Evolutionary conservation across 2,888 invertebrate genomes (phyloP).

Genomic region (Sericinus montela): DNA sequence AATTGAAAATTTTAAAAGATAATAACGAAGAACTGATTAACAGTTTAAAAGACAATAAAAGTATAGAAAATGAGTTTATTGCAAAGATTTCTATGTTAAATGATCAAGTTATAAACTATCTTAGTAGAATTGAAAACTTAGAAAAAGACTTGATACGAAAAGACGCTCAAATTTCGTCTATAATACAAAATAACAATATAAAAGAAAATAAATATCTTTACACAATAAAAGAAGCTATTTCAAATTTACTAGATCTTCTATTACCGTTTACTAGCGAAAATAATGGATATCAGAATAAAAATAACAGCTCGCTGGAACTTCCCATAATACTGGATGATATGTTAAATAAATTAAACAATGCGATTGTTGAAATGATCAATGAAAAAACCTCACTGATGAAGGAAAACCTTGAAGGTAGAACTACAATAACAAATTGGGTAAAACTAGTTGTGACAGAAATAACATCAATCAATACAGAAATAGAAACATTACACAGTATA

Average conservation of each 20-base stretch:
- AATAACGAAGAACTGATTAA: conserved; percentile 30
- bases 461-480: not conserved
- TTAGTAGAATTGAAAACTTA: conserved; percentile 30
- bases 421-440: not conserved
- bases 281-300: conserved; percentile 37
- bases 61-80: conserved; percentile 25
- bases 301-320: conserved; percentile 38
- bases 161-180: conserved; percentile 32
- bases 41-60: conserved; percentile 26
- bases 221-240: conserved; percentile 35
- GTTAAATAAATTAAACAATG: conserved; percentile 38
- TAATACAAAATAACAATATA: conserved; percentile 33
- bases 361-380: conserved; percentile 31
- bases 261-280: conserved; percentile 37
- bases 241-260: conserved; percentile 39
- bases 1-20: conserved; percentile 30
- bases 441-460: conserved; percentile 2
- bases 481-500: not conserved
- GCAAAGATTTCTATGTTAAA: conserved; percentile 30
- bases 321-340: conserved; percentile 36
- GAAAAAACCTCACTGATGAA: conserved; percentile 32
- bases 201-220: conserved; percentile 33
- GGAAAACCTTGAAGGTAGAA: conserved; percentile 19
- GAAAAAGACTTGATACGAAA: conserved; percentile 37
- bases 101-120: conserved; percentile 30